phyloP scores from a whole-genome alignment of 2,797 vertebrate species.

The Pseudocheirus occidentalis region DNA sequence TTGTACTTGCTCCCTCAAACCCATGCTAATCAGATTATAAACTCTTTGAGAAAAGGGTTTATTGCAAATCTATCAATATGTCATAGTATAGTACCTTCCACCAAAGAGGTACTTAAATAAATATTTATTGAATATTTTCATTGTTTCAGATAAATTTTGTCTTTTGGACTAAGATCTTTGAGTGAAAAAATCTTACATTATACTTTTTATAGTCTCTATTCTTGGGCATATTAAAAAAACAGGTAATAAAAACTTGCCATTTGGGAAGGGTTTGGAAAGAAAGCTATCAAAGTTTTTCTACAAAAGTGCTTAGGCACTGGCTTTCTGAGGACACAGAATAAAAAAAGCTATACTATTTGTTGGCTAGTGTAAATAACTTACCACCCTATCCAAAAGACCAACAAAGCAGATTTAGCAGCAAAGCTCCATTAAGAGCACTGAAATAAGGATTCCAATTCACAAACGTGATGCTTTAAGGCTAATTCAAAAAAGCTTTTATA shows the following conservation, averaged over 20 bases:
- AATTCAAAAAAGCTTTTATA: conserved; percentile 40
- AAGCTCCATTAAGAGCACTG: conserved; percentile 25
- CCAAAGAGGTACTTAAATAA: background rate
- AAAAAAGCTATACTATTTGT: conserved; percentile 13
- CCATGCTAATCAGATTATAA: background rate
- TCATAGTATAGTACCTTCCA: background rate
- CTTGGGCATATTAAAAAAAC: background rate
- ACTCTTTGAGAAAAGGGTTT: background rate
- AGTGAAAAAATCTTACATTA: background rate
- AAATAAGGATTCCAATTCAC: background rate
- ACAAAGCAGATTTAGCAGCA: conserved; percentile 20
- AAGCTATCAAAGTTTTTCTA: background rate
- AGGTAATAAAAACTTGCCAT: background rate
- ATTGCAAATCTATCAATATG: background rate
- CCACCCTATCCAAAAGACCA: conserved; percentile 16
- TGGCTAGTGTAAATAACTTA: conserved; percentile 20
- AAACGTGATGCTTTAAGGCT: conserved; percentile 14
- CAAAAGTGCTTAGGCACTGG: conserved; percentile 13
- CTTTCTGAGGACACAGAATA: conserved; percentile 3
- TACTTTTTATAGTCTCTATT: background rate
- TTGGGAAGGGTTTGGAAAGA: background rate
- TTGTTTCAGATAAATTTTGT: background rate
- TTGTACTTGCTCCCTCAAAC: background rate
- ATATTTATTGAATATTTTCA: background rate
- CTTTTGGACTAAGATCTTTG: background rate